Evolutionary conservation across 2,888 invertebrate genomes (phyloP), one percentile per base, ranked within the genome.

Genomic region (Polietes domitor): DNA sequence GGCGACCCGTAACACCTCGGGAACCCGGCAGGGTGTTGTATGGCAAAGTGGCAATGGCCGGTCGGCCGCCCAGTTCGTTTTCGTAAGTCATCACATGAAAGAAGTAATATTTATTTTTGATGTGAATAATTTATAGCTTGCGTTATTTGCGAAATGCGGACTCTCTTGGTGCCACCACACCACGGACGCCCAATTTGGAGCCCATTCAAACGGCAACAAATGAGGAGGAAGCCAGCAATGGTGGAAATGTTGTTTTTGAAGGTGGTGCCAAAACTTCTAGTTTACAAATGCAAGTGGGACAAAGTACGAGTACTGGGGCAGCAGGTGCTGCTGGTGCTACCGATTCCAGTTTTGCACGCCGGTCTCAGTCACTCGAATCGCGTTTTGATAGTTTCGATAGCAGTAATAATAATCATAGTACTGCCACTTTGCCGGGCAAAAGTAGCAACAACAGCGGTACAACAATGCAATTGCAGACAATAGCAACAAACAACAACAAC

Each of bases 1-100:
- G 96, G 78, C 94, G 97, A n/a, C 97, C 97, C 7, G 97, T 95
- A 91, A 97, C 97, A 12, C 97, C 97, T 9, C 94, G 96, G 53
- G 97, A 97, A 85, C 95, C 96, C 53, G 95, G 96, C 86, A 93
- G 97, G 41, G 95, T 95, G 17, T 93, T 97, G 9, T 97, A 96
- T 92, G 96, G 96, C 28, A 93, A 93, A 86, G 93, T 93, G 53
- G 92, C 92, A 17, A 88, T 93, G 55, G 91, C 92, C 9, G 93
- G 93, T 72, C 92, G 96, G 73, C 96, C 96, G 15, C 96, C 96
- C 2, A 96, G 96, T 90, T 94, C 96, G 19, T 95, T 96, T 89
- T 96, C 95, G 96, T 96, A 93, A 86, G 88, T 41, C 24, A 32
- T 6, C 21, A 76, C 17, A 37, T 9, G 37, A 76, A 2, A 10